Percentiles rank a stretch among this genome's conserved stretches.
These are phyloP conservation scores for Antechinus stuartii DNA, from an alignment of 2,113 vertebrate species.

Conservation along the genomic window DNA sequence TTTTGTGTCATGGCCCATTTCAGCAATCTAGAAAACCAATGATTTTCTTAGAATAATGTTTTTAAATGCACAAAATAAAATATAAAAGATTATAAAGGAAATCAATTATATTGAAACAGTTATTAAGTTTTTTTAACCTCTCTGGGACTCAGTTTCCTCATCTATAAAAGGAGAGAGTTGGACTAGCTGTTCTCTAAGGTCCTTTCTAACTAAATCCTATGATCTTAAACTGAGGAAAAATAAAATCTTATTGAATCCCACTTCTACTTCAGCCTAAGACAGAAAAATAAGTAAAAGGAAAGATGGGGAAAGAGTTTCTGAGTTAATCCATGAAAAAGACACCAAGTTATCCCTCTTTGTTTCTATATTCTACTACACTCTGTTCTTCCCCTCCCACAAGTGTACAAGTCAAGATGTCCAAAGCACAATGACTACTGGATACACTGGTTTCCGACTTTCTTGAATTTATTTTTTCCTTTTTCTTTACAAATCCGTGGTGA, in stretches of 20 bases:
- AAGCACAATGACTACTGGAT: background rate
- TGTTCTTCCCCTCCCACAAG: background rate
- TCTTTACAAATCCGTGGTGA: background rate
- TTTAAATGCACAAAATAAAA: background rate
- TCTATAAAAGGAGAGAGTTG: background rate
- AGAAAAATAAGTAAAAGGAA: background rate
- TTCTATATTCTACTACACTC: background rate
- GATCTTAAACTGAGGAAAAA: background rate
- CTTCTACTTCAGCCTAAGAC: background rate
- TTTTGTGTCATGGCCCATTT: background rate
- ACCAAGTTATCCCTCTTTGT: background rate
- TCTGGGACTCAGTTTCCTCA: background rate
- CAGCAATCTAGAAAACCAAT: background rate
- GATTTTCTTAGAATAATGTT: background rate
- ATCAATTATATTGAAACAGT: background rate
- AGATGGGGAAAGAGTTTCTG: background rate
- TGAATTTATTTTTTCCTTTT: background rate
- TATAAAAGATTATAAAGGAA: background rate
- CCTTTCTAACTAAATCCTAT: background rate
- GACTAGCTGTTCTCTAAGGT: background rate
- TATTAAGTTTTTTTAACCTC: background rate
- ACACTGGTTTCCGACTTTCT: background rate
- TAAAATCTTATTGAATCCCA: background rate
- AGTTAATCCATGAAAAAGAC: background rate
- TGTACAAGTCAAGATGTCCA: background rate